These are phyloP conservation scores for Artemia sinica DNA, from an alignment of 2,888 invertebrate genomes.

Conservation along the genomic window DNA sequence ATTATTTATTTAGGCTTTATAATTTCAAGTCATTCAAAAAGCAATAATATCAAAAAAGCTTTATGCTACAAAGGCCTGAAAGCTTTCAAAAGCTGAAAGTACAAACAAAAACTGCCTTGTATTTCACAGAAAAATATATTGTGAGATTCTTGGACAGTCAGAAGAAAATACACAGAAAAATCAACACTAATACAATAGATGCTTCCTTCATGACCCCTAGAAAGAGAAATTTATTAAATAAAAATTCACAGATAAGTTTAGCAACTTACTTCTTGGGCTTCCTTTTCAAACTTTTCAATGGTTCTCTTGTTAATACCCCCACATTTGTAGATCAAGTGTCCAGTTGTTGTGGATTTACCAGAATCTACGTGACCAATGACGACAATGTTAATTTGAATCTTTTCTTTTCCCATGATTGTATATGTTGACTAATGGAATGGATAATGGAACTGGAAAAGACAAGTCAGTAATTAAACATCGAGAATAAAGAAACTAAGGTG, in stretches of 20 bases:
- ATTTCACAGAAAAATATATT: too few species aligned
- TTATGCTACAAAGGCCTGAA: too few species aligned
- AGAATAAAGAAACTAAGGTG: slow-evolving; percentile 10
- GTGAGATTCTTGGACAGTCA: too few species aligned
- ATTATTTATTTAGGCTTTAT: too few species aligned
- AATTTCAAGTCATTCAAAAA: too few species aligned
- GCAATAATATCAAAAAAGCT: too few species aligned
- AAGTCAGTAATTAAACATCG: slow-evolving; percentile 13
- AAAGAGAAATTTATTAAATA: not conserved
- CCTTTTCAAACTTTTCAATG: slow-evolving; percentile 99
- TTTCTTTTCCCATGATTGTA: slow-evolving; percentile 73
- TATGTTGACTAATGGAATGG: slow-evolving; percentile 18
- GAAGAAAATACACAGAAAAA: too few species aligned
- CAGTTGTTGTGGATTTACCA: slow-evolving; percentile 90
- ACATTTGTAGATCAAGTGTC: slow-evolving; percentile 98
- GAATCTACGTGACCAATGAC: slow-evolving; percentile 98
- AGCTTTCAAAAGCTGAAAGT: too few species aligned
- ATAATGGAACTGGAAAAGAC: slow-evolving; percentile 18
- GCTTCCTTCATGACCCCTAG: too few species aligned
- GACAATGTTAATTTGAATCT: slow-evolving; percentile 95
- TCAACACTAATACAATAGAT: too few species aligned
- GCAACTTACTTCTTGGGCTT: slow-evolving; percentile 64
- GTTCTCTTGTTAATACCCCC: slow-evolving; percentile 99
- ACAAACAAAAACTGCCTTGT: too few species aligned
- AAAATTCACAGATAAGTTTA: not conserved